Percentiles rank a stretch among this genome's conserved stretches.
These are phyloP conservation scores for Erythrolamprus reginae DNA, from an alignment of 2,113 vertebrate genomes.

Conservation along the genomic window DNA sequence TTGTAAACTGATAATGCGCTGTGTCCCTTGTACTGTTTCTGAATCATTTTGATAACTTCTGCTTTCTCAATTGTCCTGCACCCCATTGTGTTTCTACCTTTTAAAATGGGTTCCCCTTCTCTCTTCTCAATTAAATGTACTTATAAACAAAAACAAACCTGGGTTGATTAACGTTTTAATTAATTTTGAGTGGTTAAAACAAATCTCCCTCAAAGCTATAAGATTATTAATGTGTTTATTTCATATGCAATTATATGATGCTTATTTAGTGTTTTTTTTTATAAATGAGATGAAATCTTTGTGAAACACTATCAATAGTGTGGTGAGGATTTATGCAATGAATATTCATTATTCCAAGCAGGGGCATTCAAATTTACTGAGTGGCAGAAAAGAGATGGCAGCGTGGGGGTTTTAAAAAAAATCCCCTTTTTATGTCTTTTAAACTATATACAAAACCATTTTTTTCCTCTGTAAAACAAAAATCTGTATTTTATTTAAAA, in stretches of 20 bases:
- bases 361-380: slow-evolving; percentile 19
- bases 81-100: slow-evolving; percentile 58
- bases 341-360: background rate
- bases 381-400: background rate
- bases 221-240: slow-evolving; percentile 23
- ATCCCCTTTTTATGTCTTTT: slow-evolving; percentile 4
- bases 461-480: slow-evolving; percentile 15
- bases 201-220: slow-evolving; percentile 3
- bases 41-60: slow-evolving; percentile 80
- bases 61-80: slow-evolving; percentile 69
- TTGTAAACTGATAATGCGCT: slow-evolving; percentile 91
- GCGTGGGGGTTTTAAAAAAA: background rate
- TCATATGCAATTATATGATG: slow-evolving; percentile 17
- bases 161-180: slow-evolving; percentile 58
- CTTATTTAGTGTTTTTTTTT: slow-evolving; percentile 18
- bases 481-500: slow-evolving; percentile 21
- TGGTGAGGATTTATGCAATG: slow-evolving; percentile 15
- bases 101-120: slow-evolving; percentile 54
- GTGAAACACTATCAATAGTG: slow-evolving; percentile 8
- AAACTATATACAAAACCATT: slow-evolving; percentile 15
- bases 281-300: background rate
- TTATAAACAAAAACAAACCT: slow-evolving; percentile 13
- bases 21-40: slow-evolving; percentile 75
- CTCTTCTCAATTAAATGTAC: slow-evolving; percentile 41
- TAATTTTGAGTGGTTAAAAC: slow-evolving; percentile 33